These are phyloP conservation scores for Acyrthosiphon pisum DNA, from an alignment of 1,140 invertebrate genomes.

Conservation along the genomic window DNA sequence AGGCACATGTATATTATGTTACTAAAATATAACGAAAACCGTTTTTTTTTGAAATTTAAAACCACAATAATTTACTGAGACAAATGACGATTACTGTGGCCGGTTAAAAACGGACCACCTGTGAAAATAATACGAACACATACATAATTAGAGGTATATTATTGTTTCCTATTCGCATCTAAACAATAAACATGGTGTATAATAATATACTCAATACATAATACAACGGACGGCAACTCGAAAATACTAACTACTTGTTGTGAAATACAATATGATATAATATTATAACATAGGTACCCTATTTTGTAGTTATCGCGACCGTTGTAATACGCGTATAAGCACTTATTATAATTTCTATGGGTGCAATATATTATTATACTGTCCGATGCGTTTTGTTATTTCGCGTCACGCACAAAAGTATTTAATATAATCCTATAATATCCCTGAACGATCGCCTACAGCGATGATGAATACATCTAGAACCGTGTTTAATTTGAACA, in stretches of 20 bases:
- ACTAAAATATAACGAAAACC: too few relatives aligned
- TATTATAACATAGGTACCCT: neutral
- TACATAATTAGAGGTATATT: neutral
- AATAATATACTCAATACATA: neutral
- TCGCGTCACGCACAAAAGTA: neutral
- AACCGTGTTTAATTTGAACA: neutral
- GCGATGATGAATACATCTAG: neutral
- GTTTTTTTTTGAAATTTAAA: too few relatives aligned
- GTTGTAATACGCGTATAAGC: neutral
- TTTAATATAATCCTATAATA: conserved; percentile 11
- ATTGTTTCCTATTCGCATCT: neutral
- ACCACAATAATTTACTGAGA: too few relatives aligned
- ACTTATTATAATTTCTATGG: neutral
- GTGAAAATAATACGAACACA: neutral
- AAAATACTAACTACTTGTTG: neutral
- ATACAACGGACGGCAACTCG: neutral
- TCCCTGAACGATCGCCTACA: neutral
- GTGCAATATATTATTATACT: neutral
- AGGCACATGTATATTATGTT: too few relatives aligned
- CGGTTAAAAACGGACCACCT: neutral
- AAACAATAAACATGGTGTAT: neutral
- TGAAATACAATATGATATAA: neutral
- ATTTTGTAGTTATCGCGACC: neutral
- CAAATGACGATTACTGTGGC: too few relatives aligned
- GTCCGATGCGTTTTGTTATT: neutral